Evolutionary conservation across 2,113 vertebrate genomes (phyloP), one percentile per base, ranked within the genome.

Genomic region (Hepsetus odoe): DNA sequence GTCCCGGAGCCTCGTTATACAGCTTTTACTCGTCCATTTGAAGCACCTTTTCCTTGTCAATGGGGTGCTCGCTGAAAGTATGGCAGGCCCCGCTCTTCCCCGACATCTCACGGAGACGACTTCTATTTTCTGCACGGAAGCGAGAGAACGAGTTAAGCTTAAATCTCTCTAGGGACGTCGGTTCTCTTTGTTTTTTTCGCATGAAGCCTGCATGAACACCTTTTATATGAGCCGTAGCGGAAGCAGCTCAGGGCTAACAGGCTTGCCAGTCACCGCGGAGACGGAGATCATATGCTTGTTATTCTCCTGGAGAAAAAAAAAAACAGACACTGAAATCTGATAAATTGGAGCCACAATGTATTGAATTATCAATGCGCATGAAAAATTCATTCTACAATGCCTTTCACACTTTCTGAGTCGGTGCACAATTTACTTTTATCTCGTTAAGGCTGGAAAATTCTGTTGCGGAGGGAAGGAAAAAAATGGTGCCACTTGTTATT

Each of bases 351-450:
- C 84, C 86, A 83, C 86, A 81, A 86, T 85, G 87, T 90, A 90
- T 90, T 92, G 87, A 93, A 92, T 92, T 89, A 91, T 91, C 89
- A 86, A 90, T 89, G 88, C 82, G 88, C 89, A 90, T 91, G 88
- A 92, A 90, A 90, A 90, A 93, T 89, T 89, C 69, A 91, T 92
- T 85, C 76, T 68, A 68, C 85, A 86, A 88, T 62, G 84, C 83
- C 89, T 91, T 92, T 91, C 90, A 89, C 86, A 90, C 87, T 88
- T 86, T 88, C 81, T 82, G 86, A 90, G 89, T 87, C 77, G 64
- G 80, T 85, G 83, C 82, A 82, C 88, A 89, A 88, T 90, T 91
- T 89, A 87, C 89, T 92, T 91, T 92, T 90, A 93, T 93, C 91
- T 91, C 86, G 90, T 91, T 91, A 91, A 87, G 88, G 88, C 88